Percentiles rank a stretch among this genome's conserved stretches.
These are phyloP conservation scores for Physocephala rufipes DNA, from an alignment of 2,888 invertebrate species.

Conservation along the genomic window DNA sequence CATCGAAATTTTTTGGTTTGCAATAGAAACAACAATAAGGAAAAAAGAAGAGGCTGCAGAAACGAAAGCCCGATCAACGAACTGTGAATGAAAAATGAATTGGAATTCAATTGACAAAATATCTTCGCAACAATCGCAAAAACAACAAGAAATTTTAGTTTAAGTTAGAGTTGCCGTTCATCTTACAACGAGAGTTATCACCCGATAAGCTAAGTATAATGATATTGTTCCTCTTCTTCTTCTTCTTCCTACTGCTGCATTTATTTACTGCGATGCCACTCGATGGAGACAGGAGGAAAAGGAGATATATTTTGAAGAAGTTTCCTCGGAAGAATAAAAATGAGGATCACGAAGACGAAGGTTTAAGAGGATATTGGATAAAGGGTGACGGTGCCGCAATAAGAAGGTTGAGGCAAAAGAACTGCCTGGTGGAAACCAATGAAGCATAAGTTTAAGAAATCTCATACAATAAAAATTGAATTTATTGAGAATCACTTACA, in stretches of 20 bases:
- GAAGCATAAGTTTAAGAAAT: constrained; percentile 1
- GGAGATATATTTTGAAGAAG: constrained; percentile 1
- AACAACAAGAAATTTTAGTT: constrained; percentile 49
- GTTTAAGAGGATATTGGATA: background rate
- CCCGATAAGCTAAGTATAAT: background rate
- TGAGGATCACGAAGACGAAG: background rate
- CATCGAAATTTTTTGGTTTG: constrained; percentile 43
- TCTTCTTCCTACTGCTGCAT: background rate
- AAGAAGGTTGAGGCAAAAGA: background rate
- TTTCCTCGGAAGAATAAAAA: background rate
- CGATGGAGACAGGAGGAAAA: background rate
- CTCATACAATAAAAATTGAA: constrained; percentile 42
- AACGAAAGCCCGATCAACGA: constrained; percentile 56
- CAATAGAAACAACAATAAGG: no score
- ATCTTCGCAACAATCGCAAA: no score
- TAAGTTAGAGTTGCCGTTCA: constrained; percentile 16
- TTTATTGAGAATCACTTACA: constrained; percentile 60
- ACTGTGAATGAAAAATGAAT: constrained; percentile 64
- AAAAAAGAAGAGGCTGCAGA: constrained; percentile 28
- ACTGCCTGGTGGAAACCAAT: constrained; percentile 2
- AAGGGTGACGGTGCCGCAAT: background rate
- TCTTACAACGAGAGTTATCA: constrained; percentile 7
- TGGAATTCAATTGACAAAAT: constrained; percentile 62
- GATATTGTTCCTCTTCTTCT: no score
- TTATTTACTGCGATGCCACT: background rate